phyloP scores from a whole-genome alignment of 1,140 invertebrate genomes.

The Copidosoma floridanum region DNA sequence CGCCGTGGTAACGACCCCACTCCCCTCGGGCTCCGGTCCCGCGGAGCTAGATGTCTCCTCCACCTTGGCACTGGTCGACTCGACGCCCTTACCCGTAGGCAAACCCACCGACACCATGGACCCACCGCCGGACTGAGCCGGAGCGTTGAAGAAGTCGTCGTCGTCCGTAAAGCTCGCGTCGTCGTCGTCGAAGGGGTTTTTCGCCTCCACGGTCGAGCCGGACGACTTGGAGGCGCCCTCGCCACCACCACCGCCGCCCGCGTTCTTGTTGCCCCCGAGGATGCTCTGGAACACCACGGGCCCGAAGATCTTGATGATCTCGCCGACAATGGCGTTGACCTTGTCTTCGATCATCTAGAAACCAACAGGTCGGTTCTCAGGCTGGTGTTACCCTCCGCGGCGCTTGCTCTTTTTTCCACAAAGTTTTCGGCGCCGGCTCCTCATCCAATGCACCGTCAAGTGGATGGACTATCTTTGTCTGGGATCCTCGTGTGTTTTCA shows the following conservation, averaged over 20 bases:
- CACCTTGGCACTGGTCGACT: too few relatives aligned
- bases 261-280: constrained; percentile 51
- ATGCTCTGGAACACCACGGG: constrained; percentile 63
- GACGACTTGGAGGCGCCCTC: constrained; percentile 36
- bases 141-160: constrained; percentile 22
- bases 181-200: constrained; percentile 45
- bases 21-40: too few relatives aligned
- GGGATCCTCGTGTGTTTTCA: too few relatives aligned
- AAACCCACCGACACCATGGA: not conserved
- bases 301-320: constrained; percentile 67
- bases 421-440: constrained; percentile 8
- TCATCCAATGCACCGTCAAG: too few relatives aligned
- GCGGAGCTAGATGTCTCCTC: too few relatives aligned
- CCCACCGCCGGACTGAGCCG: not conserved
- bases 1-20: too few relatives aligned
- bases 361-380: constrained; percentile 34
- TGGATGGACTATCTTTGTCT: too few relatives aligned
- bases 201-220: constrained; percentile 42
- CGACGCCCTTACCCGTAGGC: not conserved
- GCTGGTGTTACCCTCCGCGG: not conserved
- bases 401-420: constrained; percentile 5
- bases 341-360: constrained; percentile 77
- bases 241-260: constrained; percentile 35
- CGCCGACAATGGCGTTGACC: constrained; percentile 69
- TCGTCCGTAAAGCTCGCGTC: constrained; percentile 36